Base-by-base conservation (phyloP, 2,113 vertebrate species). In the Sminthopsis crassicaudata region DNA sequence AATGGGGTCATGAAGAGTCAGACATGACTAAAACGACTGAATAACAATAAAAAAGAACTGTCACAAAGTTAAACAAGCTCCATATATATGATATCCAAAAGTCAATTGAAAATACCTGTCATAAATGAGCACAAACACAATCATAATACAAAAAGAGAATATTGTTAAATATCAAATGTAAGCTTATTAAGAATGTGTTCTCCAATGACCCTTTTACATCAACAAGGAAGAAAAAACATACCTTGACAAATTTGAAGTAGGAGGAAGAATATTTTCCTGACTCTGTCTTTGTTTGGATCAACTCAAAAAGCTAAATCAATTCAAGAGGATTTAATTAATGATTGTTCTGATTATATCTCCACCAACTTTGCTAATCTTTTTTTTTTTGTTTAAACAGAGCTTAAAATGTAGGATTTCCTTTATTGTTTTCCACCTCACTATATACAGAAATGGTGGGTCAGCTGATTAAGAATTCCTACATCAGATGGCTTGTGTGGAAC, bases 111-210 rank as follows among this genome's bases (percentile, higher is more conserved):
- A 30, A 36, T 52, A 60, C 52, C 22, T 91, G 53, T 26, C 16
- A 89, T 26, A 95, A 92, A 90, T 90, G 91, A 95, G 46, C 46
- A 51, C 30, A 55, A 92, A 89, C 91, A 11, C n/a, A 92, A 53
- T 90, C n/a, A 84, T 42, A 42, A 92, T 67, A 5, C 23, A 90
- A 94, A 90, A 46, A 27, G 3, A 3, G n/a, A 9, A 51, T 90
- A 23, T 91, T 16, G 46, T 48, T 55, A 54, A 93, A n/a, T 48
- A 90, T 53, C 46, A 36, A 36, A 36, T 23, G 3, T n/a, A 50
- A 16, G 55, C 6, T 24, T 9, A 51, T 22, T 52, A 46, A 67
- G 42, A 67, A 46, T 25, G n/a, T 23, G 50, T 50, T 53, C 8
- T 19, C 16, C 46, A 84, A 42, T 84, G 67, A 84, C 19, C 14